phyloP scores from a whole-genome alignment of 2,888 invertebrate genomes.

The Rapana venosa region DNA sequence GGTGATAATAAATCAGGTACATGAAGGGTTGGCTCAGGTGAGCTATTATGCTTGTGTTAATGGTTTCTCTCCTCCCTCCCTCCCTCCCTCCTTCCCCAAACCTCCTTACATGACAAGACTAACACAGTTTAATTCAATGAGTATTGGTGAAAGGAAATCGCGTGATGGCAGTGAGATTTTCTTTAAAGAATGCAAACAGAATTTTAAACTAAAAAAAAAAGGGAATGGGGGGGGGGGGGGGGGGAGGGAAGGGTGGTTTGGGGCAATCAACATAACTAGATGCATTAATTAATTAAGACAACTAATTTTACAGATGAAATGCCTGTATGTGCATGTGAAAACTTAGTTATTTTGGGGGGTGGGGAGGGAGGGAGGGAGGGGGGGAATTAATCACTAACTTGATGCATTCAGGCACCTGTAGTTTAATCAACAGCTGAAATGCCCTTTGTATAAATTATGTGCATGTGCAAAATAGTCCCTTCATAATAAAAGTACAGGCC shows the following conservation, averaged over 20 bases:
- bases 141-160: background rate
- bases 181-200: background rate
- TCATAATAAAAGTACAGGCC: slow-evolving; percentile 4
- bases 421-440: background rate
- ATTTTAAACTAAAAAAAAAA: background rate
- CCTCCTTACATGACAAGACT: background rate
- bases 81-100: background rate
- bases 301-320: too few species aligned
- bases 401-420: too few species aligned
- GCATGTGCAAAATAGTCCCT: background rate
- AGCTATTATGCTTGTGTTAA: background rate
- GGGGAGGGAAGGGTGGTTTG: too few species aligned
- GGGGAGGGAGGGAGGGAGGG: too few species aligned
- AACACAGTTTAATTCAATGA: background rate
- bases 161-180: background rate
- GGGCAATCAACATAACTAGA: too few species aligned
- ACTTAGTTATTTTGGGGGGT: too few species aligned
- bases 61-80: background rate
- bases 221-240: too few species aligned
- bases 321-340: too few species aligned
- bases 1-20: too few species aligned
- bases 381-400: too few species aligned
- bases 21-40: background rate
- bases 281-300: too few species aligned
- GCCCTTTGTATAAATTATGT: too few species aligned